A percentile compares a stretch with the other conserved stretches of the same genome.
Conservation (phyloP, 1,140 invertebrate genomes). For the Leptopilina boulardi region DNA sequence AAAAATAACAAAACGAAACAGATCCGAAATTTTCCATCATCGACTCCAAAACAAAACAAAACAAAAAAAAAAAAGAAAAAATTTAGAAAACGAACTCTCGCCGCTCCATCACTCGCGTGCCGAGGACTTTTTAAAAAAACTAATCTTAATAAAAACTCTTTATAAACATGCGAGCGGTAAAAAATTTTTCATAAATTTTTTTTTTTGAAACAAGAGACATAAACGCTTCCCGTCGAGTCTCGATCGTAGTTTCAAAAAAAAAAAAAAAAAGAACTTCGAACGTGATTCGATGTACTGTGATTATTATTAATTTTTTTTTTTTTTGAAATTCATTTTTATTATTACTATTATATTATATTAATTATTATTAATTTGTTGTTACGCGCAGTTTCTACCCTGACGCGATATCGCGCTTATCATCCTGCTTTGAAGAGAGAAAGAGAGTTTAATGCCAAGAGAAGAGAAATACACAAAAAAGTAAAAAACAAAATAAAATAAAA, state of each 20-base stretch:
- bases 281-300: conserved; percentile 23
- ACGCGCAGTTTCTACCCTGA: conserved; percentile 19
- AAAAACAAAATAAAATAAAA: no score
- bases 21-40: background rate
- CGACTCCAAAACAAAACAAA: background rate
- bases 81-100: no score
- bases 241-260: background rate
- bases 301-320: background rate
- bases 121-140: conserved; percentile 8
- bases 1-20: no score
- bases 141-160: background rate
- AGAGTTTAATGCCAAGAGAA: conserved; percentile 3
- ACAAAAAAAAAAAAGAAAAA: background rate
- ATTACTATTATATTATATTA: background rate
- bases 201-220: background rate
- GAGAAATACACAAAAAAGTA: no score
- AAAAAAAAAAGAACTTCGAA: background rate
- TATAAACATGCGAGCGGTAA: background rate
- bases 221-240: conserved; percentile 1
- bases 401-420: conserved; percentile 12
- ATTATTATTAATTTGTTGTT: conserved; percentile 10
- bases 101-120: conserved; percentile 28
- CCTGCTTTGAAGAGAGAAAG: conserved; percentile 23
- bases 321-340: background rate
- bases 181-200: background rate